phyloP scores from a whole-genome alignment of 2,888 invertebrate genomes.

The Tetragonula carbonaria region DNA sequence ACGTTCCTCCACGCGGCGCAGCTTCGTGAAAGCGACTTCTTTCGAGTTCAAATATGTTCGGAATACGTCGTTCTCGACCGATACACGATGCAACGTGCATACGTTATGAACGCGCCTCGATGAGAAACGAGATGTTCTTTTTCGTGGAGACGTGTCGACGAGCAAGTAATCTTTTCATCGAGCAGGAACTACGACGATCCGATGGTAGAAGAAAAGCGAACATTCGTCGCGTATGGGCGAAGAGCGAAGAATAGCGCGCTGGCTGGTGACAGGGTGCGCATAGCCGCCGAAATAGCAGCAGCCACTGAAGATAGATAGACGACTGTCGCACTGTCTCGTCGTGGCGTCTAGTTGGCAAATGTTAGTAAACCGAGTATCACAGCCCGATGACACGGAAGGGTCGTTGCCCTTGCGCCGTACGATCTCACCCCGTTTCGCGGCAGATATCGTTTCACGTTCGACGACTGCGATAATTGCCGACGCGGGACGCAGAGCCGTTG shows the following conservation, averaged over 20 bases:
- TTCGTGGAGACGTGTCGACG: neutral
- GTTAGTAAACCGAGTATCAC: slow-evolving; percentile 67
- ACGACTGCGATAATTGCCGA: slow-evolving; percentile 9
- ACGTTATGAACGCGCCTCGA: neutral
- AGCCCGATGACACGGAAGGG: slow-evolving; percentile 55
- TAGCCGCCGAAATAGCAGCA: slow-evolving; percentile 73
- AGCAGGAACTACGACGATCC: neutral
- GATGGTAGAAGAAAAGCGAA: neutral
- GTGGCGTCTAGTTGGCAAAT: slow-evolving; percentile 69
- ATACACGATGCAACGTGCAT: neutral
- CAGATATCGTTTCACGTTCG: neutral
- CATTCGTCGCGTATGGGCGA: neutral
- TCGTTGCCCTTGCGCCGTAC: slow-evolving; percentile 67
- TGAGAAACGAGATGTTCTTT: neutral
- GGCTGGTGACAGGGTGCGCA: neutral
- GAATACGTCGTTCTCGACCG: neutral
- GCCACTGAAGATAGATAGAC: slow-evolving; percentile 70
- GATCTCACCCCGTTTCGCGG: neutral
- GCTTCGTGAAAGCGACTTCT: neutral
- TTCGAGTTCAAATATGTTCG: neutral
- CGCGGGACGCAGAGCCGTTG: neutral
- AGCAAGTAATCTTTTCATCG: neutral
- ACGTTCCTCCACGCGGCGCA: neutral
- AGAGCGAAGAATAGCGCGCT: neutral
- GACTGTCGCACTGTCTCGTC: slow-evolving; percentile 34